These are phyloP conservation scores for Hydraecia micacea DNA, from an alignment of 2,888 invertebrate genomes.

Conservation along the genomic window DNA sequence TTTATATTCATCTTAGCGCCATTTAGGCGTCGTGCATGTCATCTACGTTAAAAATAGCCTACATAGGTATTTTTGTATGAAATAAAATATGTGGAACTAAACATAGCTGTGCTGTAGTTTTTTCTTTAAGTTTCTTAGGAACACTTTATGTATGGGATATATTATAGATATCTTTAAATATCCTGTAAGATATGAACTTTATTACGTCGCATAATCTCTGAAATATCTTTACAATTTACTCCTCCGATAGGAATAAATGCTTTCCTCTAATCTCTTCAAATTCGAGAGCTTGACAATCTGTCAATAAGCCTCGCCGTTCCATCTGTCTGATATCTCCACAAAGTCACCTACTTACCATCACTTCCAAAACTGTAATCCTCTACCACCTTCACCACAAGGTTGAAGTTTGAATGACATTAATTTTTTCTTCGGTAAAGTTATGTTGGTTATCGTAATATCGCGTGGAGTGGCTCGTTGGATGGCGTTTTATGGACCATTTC, in stretches of 20 bases:
- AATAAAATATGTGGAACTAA: background rate
- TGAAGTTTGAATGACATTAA: slow-evolving; percentile 11
- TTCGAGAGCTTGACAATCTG: slow-evolving; percentile 64
- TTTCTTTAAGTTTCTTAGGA: background rate
- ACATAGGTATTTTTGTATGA: background rate
- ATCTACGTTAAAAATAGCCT: slow-evolving; percentile 17
- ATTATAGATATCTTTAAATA: background rate
- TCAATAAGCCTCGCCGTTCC: slow-evolving; percentile 61
- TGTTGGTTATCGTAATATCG: slow-evolving; percentile 50
- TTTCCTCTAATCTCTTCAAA: slow-evolving; percentile 57
- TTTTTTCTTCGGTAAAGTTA: slow-evolving; percentile 1
- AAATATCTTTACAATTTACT: slow-evolving; percentile 36
- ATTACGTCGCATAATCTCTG: slow-evolving; percentile 6
- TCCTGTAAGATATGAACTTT: background rate
- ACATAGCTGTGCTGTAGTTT: background rate
- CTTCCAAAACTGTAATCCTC: background rate
- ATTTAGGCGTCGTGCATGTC: background rate
- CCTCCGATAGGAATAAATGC: slow-evolving; percentile 32
- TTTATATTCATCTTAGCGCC: slow-evolving; percentile 19
- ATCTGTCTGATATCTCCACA: slow-evolving; percentile 60
- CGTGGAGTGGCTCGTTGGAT: slow-evolving; percentile 61
- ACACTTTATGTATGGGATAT: background rate
- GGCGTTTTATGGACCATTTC: slow-evolving; percentile 65
- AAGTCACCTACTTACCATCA: background rate
- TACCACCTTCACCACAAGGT: slow-evolving; percentile 12